Conservation (phyloP, 1,140 invertebrate species). For the Spodoptera litura region DNA sequence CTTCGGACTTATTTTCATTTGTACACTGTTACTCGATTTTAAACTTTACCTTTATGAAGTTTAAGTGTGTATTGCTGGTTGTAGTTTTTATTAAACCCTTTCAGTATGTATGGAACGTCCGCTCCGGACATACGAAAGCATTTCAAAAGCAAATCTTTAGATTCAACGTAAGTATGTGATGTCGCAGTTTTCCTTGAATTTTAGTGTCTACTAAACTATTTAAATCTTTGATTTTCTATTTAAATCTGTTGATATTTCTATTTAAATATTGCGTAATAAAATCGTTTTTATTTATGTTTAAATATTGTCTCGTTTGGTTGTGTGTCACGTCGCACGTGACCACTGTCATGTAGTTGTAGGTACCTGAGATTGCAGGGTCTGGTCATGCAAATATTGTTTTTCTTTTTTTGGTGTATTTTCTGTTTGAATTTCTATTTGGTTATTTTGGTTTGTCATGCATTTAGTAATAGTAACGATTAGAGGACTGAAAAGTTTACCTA, state of each 20-base stretch:
- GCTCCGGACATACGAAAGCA: slow-evolving; percentile 61
- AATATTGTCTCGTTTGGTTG: not conserved
- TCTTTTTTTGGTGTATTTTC: no score
- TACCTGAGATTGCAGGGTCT: no score
- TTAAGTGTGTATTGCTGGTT: not conserved
- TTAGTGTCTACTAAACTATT: slow-evolving; percentile 25
- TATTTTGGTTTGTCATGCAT: no score
- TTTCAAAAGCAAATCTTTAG: slow-evolving; percentile 46
- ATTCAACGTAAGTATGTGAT: slow-evolving; percentile 26
- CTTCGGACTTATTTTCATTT: not conserved
- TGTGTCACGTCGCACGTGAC: no score
- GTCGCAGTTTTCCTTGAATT: slow-evolving; percentile 39
- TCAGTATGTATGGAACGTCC: slow-evolving; percentile 66
- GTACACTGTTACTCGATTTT: slow-evolving; percentile 4
- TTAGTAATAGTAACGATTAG: no score
- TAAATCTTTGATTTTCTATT: slow-evolving; percentile 18
- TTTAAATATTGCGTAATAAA: not conserved
- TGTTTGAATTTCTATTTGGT: no score
- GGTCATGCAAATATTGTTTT: no score
- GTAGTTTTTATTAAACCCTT: slow-evolving; percentile 16
- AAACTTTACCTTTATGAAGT: not conserved
- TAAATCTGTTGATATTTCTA: not conserved
- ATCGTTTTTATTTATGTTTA: not conserved
- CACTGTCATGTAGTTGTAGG: no score
- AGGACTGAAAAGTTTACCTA: no score